Conservation (phyloP, 2,797 vertebrate species). For the Poecilia wingei region DNA sequence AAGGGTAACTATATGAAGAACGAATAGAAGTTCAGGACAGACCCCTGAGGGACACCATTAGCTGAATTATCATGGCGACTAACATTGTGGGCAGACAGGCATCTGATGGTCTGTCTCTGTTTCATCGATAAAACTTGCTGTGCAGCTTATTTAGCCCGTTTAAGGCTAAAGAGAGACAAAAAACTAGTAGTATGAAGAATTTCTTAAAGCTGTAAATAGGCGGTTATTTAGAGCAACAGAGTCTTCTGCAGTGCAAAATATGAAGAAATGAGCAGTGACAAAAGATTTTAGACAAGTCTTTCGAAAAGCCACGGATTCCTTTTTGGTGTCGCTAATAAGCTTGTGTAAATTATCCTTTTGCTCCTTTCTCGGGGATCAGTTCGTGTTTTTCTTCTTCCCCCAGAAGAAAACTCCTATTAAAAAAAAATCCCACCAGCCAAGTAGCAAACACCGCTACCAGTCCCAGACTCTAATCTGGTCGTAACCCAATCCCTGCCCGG, state of each 20-base stretch:
- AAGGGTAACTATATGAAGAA: background rate
- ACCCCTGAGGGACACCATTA: background rate
- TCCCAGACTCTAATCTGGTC: conserved; percentile 57
- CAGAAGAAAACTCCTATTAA: conserved; percentile 44
- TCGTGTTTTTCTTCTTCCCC: conserved; percentile 51
- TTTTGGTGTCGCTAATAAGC: conserved; percentile 45
- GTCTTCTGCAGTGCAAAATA: background rate
- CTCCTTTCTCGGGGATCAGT: conserved; percentile 43
- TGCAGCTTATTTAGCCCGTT: background rate
- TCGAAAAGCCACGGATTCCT: conserved; percentile 31
- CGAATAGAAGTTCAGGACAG: background rate
- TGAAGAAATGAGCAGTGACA: background rate
- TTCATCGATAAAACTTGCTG: background rate
- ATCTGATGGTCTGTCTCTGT: background rate
- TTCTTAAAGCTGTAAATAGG: background rate
- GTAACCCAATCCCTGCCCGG: conserved; percentile 64
- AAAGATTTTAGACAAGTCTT: background rate
- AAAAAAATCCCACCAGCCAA: conserved; percentile 47
- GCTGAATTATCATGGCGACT: background rate
- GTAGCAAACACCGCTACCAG: conserved; percentile 58
- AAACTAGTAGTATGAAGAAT: background rate
- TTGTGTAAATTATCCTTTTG: conserved; percentile 33
- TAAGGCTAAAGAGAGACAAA: background rate
- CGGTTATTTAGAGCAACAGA: background rate
- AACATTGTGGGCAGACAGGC: background rate